phyloP scores from a whole-genome alignment of 1,140 invertebrate genomes.

The Eumeta japonica region DNA sequence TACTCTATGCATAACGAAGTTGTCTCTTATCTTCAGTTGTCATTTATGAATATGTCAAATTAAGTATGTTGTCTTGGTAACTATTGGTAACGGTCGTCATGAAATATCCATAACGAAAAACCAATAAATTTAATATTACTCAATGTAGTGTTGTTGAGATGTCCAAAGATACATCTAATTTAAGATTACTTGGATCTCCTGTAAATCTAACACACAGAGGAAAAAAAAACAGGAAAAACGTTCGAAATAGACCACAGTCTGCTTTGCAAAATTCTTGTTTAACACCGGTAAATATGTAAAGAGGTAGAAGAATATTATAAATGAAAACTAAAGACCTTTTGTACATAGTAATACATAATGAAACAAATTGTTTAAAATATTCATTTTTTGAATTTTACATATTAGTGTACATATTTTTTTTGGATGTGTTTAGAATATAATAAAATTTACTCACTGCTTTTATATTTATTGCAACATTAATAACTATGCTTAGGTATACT shows the following conservation, averaged over 20 bases:
- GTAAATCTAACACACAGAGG: slow-evolving; percentile 41
- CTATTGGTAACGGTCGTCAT: not conserved
- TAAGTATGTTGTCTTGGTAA: not conserved
- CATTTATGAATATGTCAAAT: not conserved
- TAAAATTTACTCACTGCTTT: too few species aligned
- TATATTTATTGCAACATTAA: too few species aligned
- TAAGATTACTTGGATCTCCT: slow-evolving; percentile 41
- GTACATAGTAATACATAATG: not conserved
- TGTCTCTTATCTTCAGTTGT: not conserved
- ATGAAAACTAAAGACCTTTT: too few species aligned
- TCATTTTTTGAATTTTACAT: not conserved
- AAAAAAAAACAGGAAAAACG: slow-evolving; percentile 37
- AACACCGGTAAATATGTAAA: slow-evolving; percentile 33
- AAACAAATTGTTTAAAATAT: not conserved
- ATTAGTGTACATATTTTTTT: not conserved
- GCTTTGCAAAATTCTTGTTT: slow-evolving; percentile 37
- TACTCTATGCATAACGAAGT: too few species aligned
- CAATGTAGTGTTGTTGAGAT: slow-evolving; percentile 27
- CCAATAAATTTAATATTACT: not conserved
- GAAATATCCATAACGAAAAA: not conserved
- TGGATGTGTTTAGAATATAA: too few species aligned
- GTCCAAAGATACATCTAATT: slow-evolving; percentile 41
- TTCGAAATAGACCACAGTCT: slow-evolving; percentile 33
- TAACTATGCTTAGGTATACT: too few species aligned
- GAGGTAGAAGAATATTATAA: too few species aligned